phyloP scores from a whole-genome alignment of 64 coral and sea anemone genomes.

The Astreopora myriophthalma region DNA sequence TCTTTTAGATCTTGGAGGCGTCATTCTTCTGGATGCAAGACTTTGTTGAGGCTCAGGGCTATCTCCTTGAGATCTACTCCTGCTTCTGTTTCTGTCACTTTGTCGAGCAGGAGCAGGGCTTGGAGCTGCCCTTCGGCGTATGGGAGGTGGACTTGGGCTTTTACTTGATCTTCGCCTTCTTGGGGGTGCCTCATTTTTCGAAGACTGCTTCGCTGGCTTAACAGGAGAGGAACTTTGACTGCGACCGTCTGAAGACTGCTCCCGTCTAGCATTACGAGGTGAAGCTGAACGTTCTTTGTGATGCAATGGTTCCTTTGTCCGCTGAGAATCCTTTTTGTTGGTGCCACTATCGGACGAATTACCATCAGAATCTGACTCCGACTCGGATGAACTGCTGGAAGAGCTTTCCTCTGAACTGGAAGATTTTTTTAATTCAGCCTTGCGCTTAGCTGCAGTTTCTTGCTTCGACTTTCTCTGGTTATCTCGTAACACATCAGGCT shows the following conservation, averaged over 20 bases:
- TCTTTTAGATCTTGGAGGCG: constrained; percentile 17
- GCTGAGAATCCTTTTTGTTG: background rate
- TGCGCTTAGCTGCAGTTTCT: background rate
- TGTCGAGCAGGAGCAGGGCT: background rate
- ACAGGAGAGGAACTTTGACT: background rate
- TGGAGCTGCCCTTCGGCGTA: background rate
- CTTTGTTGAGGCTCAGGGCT: background rate
- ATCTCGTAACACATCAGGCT: background rate
- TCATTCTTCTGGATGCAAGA: background rate
- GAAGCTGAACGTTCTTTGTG: background rate
- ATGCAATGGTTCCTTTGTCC: background rate
- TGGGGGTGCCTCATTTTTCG: background rate
- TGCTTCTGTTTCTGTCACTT: background rate
- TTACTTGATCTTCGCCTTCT: background rate
- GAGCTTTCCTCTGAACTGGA: constrained; percentile 44
- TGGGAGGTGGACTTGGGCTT: constrained; percentile 17
- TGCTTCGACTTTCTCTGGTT: background rate
- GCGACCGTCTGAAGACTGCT: background rate
- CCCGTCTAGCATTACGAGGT: background rate
- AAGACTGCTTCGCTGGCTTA: background rate
- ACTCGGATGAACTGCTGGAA: constrained; percentile 33
- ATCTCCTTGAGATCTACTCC: background rate
- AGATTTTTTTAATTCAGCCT: background rate
- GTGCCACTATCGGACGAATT: background rate
- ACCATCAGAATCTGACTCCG: background rate